Base-by-base conservation (phyloP, 2,888 invertebrate genomes). In the Drosophila subquinaria region DNA sequence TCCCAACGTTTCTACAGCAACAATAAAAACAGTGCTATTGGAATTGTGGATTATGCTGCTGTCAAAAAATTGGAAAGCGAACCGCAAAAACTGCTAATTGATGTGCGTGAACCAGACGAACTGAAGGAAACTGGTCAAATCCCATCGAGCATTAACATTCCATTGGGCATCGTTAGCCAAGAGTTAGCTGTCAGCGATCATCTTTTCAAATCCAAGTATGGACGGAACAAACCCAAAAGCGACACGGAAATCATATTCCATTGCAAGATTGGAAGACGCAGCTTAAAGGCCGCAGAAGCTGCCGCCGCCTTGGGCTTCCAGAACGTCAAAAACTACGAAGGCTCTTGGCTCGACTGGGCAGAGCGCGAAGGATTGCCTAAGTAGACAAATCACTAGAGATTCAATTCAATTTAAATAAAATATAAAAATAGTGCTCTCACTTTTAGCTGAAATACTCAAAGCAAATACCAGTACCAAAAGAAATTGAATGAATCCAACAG, bases 81-180 rank as follows among this genome's bases (percentile, higher is more conserved):
- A 13, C 90, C 93, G 8, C 92, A 92, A 53, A 94, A 94, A 63
- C 85, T 95, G 15, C 94, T 97, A 30, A 94, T 97, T 70, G 97
- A 97, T 93, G 96, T 97, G 0, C 94, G 97, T 76, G 96, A 96
- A 89, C 95, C 96, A 35, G 92, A 94, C 11, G 97, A 97, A 92
- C 91, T 97, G 10, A 92, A 94, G 71, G 95, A 96, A 89, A 94
- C 95, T 78, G 96, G 97, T 3, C 93, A 94, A 85, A 94, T 97
- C 69, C 96, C 96, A 40, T 95, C 95, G 61, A 96, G 96, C 87
- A 94, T 96, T 59, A 96, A 96, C 88, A 96, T 97, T 91, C 96
- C 96, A 80, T 93, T 96, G 95, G 94, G 73, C 4, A 76, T 62
- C 13, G 80, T 92, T 5, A 53, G 66, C 13, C 73, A 82, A 36